Percentiles rank a stretch among this genome's conserved stretches.
Conservation (phyloP, 2,113 vertebrate genomes). For the Sylvilagus bachmani region DNA sequence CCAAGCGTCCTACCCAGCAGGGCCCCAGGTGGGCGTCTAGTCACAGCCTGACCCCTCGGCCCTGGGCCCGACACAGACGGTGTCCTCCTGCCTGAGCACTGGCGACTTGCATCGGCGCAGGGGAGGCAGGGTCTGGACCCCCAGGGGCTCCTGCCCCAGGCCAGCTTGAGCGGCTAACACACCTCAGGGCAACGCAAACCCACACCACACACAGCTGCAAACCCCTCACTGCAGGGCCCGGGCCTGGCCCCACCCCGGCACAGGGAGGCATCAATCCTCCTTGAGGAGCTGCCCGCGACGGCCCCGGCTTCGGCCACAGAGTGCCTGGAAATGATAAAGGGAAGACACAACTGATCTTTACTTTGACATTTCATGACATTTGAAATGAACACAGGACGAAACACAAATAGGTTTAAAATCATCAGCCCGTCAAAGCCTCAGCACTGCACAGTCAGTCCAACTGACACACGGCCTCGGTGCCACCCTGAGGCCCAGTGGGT, state of each 20-base stretch:
- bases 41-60: neutral
- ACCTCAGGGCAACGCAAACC: neutral
- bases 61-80: neutral
- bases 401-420: neutral
- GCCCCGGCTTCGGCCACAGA: conserved; percentile 33
- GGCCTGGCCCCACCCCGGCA: too few species aligned
- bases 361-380: conserved; percentile 70
- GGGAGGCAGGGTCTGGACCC: neutral
- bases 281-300: neutral
- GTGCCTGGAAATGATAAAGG: neutral
- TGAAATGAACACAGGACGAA: neutral
- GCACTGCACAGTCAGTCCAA: rapidly evolving
- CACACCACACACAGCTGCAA: neutral
- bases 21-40: neutral
- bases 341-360: conserved; percentile 42
- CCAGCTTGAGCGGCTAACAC: neutral
- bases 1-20: too few species aligned
- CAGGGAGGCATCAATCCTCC: too few species aligned
- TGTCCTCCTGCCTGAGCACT: too few species aligned
- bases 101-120: rapidly evolving
- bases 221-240: neutral
- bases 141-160: neutral
- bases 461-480: rapidly evolving
- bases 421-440: rapidly evolving
- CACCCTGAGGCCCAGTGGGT: rapidly evolving